phyloP scores from a whole-genome alignment of 2,888 invertebrate genomes.

The Eristalis arbustorum region DNA sequence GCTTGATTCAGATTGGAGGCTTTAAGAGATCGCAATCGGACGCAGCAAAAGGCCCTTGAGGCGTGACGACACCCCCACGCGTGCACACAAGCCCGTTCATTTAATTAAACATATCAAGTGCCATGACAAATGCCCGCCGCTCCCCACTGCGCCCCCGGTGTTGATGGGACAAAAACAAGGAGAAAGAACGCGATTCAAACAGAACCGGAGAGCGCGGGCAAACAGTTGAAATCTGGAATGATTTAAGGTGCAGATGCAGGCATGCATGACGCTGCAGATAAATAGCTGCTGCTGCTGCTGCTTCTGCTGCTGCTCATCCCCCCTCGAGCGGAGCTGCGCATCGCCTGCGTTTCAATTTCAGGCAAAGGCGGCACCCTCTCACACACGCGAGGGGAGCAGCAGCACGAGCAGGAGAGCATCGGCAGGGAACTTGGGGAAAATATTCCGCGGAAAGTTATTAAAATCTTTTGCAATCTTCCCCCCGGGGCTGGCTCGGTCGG shows the following conservation, averaged over 20 bases:
- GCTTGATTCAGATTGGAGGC: background rate
- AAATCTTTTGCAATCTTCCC: constrained; percentile 56
- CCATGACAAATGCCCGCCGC: constrained; percentile 1
- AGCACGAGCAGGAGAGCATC: constrained; percentile 3
- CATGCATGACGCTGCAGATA: constrained; percentile 23
- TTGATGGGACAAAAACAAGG: constrained; percentile 43
- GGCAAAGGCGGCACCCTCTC: background rate
- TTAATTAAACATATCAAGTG: constrained; percentile 51
- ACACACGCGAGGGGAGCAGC: background rate
- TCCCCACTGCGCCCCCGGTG: background rate
- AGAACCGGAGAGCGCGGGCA: constrained; percentile 15
- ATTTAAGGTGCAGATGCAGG: constrained; percentile 39
- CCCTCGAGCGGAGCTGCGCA: background rate
- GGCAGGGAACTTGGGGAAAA: constrained; percentile 12
- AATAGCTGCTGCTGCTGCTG: constrained; percentile 28
- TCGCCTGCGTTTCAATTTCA: constrained; percentile 4
- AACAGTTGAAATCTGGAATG: constrained; percentile 64
- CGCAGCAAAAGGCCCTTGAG: background rate
- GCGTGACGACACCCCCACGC: background rate
- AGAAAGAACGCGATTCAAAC: background rate
- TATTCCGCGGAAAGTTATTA: constrained; percentile 67
- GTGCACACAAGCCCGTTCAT: background rate
- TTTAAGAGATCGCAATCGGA: background rate
- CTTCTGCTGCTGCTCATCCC: background rate
- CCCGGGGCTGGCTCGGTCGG: background rate